These are phyloP conservation scores for Patagioenas fasciata DNA, from an alignment of 2,113 vertebrate species.

Conservation along the genomic window DNA sequence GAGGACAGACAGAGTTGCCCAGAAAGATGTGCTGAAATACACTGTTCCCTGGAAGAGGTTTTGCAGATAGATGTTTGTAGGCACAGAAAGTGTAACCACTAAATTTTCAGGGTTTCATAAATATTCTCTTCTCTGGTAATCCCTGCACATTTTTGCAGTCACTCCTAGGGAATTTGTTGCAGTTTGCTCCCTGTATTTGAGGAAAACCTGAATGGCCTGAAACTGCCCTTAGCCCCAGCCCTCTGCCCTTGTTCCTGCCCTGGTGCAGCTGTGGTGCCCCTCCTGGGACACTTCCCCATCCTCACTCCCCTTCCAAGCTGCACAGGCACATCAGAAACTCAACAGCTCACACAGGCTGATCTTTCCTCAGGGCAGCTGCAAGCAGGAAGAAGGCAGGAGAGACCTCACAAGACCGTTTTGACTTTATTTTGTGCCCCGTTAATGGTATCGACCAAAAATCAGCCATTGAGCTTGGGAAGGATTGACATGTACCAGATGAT, in stretches of 20 bases:
- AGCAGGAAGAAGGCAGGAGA: neutral
- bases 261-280: rapidly evolving
- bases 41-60: neutral
- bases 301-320: neutral
- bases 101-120: neutral
- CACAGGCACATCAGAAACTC: neutral
- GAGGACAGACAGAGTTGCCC: neutral
- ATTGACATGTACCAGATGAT: slow-evolving; percentile 9
- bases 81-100: rapidly evolving
- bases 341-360: neutral
- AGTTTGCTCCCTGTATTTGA: neutral
- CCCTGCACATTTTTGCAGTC: neutral
- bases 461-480: neutral
- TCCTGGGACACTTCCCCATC: neutral
- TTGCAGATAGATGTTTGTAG: neutral
- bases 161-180: neutral
- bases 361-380: neutral
- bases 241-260: neutral
- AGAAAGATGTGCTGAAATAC: neutral
- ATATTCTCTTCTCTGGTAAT: neutral
- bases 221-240: neutral
- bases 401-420: neutral
- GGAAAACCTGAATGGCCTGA: neutral
- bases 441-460: neutral
- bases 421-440: slow-evolving; percentile 21